A percentile compares a stretch with the other conserved stretches of the same genome.
These are phyloP conservation scores for Caenorhabditis sp. DNA, from an alignment of 2,888 invertebrate species.

Conservation along the genomic window DNA sequence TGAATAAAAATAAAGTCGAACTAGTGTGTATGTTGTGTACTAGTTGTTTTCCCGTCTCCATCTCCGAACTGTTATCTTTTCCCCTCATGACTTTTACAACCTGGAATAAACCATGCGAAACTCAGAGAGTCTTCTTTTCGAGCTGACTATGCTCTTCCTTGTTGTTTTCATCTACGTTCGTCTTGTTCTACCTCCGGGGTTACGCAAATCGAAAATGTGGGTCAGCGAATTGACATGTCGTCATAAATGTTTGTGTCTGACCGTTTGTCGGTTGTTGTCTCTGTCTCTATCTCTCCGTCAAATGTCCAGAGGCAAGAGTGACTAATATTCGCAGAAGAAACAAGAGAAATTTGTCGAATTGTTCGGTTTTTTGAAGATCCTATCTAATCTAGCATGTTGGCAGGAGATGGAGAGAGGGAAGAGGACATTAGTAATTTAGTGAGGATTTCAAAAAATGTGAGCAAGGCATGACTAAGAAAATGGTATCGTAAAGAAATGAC, in stretches of 20 bases:
- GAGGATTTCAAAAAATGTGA: slow-evolving; percentile 4
- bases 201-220: slow-evolving; percentile 51
- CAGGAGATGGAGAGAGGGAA: not conserved
- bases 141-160: slow-evolving; percentile 35
- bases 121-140: not conserved
- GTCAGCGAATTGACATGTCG: slow-evolving; percentile 60
- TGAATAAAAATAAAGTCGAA: slow-evolving; percentile 43
- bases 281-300: slow-evolving; percentile 24
- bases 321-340: slow-evolving; percentile 30
- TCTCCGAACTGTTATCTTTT: slow-evolving; percentile 30
- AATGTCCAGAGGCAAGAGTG: slow-evolving; percentile 12
- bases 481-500: not conserved
- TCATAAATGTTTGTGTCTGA: slow-evolving; percentile 58
- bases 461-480: not conserved
- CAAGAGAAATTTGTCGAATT: slow-evolving; percentile 26
- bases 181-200: slow-evolving; percentile 4
- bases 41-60: slow-evolving; percentile 28
- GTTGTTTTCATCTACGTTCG: not conserved
- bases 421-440: slow-evolving; percentile 7
- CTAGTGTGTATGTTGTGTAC: slow-evolving; percentile 56
- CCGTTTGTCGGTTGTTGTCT: slow-evolving; percentile 22
- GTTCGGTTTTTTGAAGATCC: slow-evolving; percentile 37
- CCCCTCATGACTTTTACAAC: slow-evolving; percentile 35
- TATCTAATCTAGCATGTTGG: slow-evolving; percentile 13
- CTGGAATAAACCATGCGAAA: slow-evolving; percentile 13